Evolutionary conservation across 2,113 vertebrate genomes (phyloP).

Genomic region (Rutilus rutilus): DNA sequence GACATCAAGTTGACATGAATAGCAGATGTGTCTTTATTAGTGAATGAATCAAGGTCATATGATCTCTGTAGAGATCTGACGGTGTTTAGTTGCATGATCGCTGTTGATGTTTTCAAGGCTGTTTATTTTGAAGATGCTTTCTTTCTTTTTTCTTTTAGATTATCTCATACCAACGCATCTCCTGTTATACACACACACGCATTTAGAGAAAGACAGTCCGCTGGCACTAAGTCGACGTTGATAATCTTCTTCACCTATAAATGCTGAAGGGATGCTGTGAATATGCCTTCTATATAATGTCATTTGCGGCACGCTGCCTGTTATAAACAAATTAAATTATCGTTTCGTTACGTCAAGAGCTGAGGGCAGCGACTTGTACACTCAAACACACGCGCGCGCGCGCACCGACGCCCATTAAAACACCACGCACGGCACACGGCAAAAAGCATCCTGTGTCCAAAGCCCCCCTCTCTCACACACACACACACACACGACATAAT

Average conservation of each 20-base stretch:
- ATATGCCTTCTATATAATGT: background rate
- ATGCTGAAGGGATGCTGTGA: background rate
- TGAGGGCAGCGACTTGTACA: conserved; percentile 22
- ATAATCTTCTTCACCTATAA: background rate
- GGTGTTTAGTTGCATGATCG: background rate
- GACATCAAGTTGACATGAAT: conserved; percentile 29
- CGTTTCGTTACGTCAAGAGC: conserved; percentile 42
- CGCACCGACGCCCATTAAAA: conserved; percentile 60
- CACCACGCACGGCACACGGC: conserved; percentile 50
- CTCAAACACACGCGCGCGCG: conserved; percentile 14
- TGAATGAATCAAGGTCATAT: conserved; percentile 54
- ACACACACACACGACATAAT: background rate
- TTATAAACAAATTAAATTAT: conserved; percentile 49
- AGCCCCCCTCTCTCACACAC: background rate
- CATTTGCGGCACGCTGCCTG: background rate
- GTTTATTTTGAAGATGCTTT: conserved; percentile 30
- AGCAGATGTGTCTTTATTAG: conserved; percentile 23
- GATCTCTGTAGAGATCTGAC: background rate
- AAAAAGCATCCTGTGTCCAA: conserved; percentile 55
- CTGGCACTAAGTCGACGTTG: conserved; percentile 23
- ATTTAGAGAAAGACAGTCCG: background rate
- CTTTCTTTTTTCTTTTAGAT: background rate
- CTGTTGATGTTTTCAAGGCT: background rate
- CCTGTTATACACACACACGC: background rate
- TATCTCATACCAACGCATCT: conserved; percentile 25